Conservation (phyloP, 2,113 vertebrate genomes). For the Dasypus novemcinctus region DNA sequence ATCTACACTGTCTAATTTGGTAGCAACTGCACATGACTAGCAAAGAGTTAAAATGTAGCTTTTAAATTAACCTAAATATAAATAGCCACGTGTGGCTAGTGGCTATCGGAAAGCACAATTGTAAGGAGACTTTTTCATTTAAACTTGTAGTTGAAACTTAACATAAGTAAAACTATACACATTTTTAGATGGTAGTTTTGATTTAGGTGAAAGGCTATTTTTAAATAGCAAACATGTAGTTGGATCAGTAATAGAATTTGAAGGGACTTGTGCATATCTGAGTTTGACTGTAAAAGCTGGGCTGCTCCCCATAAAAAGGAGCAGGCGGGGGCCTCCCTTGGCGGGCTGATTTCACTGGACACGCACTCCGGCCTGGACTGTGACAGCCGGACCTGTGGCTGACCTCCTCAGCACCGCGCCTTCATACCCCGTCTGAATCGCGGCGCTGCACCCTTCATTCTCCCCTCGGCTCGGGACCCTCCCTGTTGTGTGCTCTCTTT, state of each 20-base stretch:
- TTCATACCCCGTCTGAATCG: neutral
- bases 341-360: neutral
- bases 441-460: neutral
- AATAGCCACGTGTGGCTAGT: neutral
- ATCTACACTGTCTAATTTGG: neutral
- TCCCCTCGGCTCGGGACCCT: neutral
- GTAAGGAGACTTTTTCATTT: neutral
- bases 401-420: neutral
- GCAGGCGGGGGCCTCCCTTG: neutral
- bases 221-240: neutral
- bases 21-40: neutral
- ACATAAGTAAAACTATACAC: neutral
- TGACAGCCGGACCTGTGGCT: neutral
- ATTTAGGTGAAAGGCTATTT: neutral
- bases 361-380: neutral
- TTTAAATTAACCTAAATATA: neutral
- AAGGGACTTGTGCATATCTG: neutral
- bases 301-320: neutral
- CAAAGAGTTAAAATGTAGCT: neutral
- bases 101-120: neutral
- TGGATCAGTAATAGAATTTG: neutral
- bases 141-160: neutral
- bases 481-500: neutral
- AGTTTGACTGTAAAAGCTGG: neutral
- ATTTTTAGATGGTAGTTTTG: neutral